Conservation (phyloP, 1,140 invertebrate genomes). For the Eriocheir sinensis region DNA sequence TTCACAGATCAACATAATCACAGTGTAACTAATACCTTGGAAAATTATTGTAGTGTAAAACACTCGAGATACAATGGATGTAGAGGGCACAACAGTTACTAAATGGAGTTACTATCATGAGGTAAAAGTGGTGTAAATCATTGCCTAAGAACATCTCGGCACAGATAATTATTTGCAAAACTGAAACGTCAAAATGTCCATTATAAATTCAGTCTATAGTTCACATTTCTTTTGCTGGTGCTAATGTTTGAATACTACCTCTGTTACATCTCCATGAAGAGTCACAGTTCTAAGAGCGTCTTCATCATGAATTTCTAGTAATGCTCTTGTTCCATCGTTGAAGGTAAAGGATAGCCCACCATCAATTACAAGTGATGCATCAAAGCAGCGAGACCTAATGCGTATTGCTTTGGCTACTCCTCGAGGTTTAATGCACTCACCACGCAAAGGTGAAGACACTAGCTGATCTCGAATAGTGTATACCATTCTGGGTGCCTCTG, state of each 20-base stretch:
- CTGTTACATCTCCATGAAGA: slow-evolving; percentile 81
- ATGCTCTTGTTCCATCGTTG: slow-evolving; percentile 95
- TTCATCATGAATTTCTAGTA: slow-evolving; percentile 91
- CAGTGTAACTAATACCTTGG: no score
- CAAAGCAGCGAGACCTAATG: slow-evolving; percentile 94
- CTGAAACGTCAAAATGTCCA: background rate
- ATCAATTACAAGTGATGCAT: slow-evolving; percentile 97
- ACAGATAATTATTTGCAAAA: no score
- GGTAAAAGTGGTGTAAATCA: no score
- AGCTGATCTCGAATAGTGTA: slow-evolving; percentile 97
- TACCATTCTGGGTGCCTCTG: slow-evolving; percentile 89
- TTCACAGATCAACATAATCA: no score
- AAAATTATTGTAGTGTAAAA: no score
- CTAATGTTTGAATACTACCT: slow-evolving; percentile 75
- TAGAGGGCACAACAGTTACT: no score
- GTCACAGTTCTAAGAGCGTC: slow-evolving; percentile 93
- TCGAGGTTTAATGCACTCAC: slow-evolving; percentile 84
- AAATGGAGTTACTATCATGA: no score
- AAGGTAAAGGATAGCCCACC: slow-evolving; percentile 96
- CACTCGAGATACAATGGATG: no score
- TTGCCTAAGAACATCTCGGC: no score
- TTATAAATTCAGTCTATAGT: background rate
- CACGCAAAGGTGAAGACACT: slow-evolving; percentile 88
- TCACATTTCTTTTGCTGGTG: background rate
- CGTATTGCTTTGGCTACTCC: slow-evolving; percentile 88